Evolutionary conservation across 2,888 invertebrate species (phyloP).

Genomic region (Platycnemis pennipes): DNA sequence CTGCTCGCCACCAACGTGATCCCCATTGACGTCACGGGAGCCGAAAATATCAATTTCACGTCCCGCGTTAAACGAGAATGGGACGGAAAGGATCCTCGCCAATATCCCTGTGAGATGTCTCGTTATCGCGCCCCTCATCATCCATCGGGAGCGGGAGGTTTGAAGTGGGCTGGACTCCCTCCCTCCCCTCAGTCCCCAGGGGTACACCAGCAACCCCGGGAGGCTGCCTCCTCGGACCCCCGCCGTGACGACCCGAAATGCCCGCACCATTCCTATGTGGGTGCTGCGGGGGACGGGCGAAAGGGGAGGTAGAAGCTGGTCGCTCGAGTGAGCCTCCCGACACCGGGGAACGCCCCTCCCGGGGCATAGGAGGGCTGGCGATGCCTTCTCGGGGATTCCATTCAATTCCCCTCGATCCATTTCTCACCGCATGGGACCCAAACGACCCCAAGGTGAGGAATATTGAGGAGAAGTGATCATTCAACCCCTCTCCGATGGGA

Average conservation of each 20-base stretch:
- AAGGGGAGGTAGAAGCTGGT: neutral
- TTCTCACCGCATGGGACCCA: neutral
- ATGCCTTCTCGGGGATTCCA: neutral
- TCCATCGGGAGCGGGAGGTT: neutral
- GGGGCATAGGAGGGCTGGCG: neutral
- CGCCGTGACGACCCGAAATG: neutral
- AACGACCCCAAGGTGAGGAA: neutral
- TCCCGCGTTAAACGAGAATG: neutral
- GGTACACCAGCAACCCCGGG: neutral
- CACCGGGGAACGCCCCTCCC: neutral
- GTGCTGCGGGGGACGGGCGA: neutral
- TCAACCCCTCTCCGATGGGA: neutral
- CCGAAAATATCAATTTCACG: slow-evolving; percentile 5
- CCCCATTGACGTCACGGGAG: neutral
- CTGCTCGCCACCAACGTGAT: neutral
- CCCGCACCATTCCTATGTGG: neutral
- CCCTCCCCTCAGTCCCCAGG: no score
- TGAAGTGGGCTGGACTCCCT: neutral
- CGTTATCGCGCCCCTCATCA: neutral
- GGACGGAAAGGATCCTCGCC: neutral
- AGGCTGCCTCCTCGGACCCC: neutral
- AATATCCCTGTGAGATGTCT: neutral
- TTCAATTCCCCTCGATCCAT: neutral
- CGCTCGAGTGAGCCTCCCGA: neutral
- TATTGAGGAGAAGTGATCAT: neutral